A percentile compares a stretch with the other conserved stretches of the same genome.
phyloP scores from a whole-genome alignment of 1,140 invertebrate genomes.

The Lamellibrachia luymesi region DNA sequence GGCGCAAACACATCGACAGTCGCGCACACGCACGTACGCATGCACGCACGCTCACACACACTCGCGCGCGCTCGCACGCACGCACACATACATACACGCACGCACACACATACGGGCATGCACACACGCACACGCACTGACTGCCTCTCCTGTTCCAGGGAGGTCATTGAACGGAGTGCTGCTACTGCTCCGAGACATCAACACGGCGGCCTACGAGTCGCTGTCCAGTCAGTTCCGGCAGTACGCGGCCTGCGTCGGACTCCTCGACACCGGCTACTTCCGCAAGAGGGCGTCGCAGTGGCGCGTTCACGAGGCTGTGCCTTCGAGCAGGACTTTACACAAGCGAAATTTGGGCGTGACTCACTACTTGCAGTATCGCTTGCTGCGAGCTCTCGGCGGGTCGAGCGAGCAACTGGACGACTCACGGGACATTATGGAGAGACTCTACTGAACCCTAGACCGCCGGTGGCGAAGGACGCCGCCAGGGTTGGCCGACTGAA shows the following conservation, averaged over 20 bases:
- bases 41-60: constrained; percentile 19
- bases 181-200: constrained; percentile 6
- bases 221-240: constrained; percentile 20
- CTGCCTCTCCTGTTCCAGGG: background rate
- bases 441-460: background rate
- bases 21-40: background rate
- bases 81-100: background rate
- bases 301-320: background rate
- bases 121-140: too few species aligned
- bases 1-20: background rate
- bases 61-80: constrained; percentile 23
- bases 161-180: constrained; percentile 14
- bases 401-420: background rate
- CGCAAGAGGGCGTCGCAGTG: constrained; percentile 20
- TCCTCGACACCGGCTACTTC: constrained; percentile 28
- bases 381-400: background rate
- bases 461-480: background rate
- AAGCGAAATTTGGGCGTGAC: background rate
- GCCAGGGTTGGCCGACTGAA: background rate
- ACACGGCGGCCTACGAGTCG: constrained; percentile 15
- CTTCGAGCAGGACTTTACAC: background rate
- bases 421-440: background rate
- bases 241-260: constrained; percentile 23
- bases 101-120: background rate
- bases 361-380: background rate